Percentiles rank a stretch among this genome's conserved stretches.
Conservation (phyloP, 1,140 invertebrate species). For the Chelonus insularis region DNA sequence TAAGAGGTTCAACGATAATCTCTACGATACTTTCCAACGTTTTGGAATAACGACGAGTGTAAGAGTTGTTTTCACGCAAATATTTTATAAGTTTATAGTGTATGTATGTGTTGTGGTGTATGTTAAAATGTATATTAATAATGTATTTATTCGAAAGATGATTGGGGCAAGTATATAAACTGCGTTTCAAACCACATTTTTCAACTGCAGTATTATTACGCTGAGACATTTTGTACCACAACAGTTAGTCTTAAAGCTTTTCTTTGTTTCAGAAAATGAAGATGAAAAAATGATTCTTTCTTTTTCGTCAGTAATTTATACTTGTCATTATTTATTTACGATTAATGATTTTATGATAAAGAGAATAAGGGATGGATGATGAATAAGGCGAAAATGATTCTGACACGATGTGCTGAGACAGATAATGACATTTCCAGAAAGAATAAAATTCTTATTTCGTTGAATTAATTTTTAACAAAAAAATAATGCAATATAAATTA, state of each 20-base stretch:
- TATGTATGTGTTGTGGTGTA: too few species aligned
- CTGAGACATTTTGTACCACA: constrained; percentile 27
- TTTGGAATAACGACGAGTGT: constrained; percentile 25
- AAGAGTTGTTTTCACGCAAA: not conserved
- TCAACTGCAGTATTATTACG: constrained; percentile 15
- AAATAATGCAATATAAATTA: too few species aligned
- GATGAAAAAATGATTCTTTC: not conserved
- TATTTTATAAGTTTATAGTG: too few species aligned
- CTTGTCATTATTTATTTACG: not conserved
- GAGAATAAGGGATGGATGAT: constrained; percentile 5
- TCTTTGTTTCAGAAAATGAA: constrained; percentile 13
- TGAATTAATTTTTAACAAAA: too few species aligned
- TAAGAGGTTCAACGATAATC: constrained; percentile 17
- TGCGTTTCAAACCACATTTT: constrained; percentile 1
- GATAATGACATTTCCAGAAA: not conserved
- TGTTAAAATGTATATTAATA: too few species aligned
- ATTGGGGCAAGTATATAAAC: constrained; percentile 1
- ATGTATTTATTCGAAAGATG: too few species aligned
- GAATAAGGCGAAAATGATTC: constrained; percentile 10
- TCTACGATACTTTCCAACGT: constrained; percentile 34
- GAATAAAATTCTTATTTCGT: too few species aligned
- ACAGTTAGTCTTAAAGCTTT: constrained; percentile 28
- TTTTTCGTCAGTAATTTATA: constrained; percentile 6
- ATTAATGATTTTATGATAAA: not conserved
- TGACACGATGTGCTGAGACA: not conserved